These are phyloP conservation scores for Netelia virgata DNA, from an alignment of 2,888 invertebrate genomes.

Conservation along the genomic window DNA sequence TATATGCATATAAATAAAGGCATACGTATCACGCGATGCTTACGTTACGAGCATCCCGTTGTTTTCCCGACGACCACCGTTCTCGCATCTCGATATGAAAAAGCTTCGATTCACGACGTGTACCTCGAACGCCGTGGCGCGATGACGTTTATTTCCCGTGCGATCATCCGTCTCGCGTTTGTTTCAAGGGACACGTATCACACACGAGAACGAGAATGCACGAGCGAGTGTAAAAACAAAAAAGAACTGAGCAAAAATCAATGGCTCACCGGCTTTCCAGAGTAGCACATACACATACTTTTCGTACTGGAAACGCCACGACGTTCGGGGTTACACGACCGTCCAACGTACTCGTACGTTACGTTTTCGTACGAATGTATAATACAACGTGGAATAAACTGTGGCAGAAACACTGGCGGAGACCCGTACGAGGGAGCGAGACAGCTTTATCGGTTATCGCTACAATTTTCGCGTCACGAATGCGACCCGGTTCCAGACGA, in stretches of 20 bases:
- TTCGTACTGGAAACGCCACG: conserved; percentile 36
- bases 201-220: conserved; percentile 28
- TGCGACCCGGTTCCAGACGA: conserved; percentile 81
- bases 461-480: conserved; percentile 79
- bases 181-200: conserved; percentile 48
- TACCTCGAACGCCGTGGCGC: conserved; percentile 62
- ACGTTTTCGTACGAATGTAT: background rate
- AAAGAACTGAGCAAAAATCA: conserved; percentile 79
- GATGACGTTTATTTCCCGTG: conserved; percentile 73
- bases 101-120: conserved; percentile 9
- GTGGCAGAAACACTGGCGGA: conserved; percentile 9
- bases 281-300: conserved; percentile 23
- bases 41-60: conserved; percentile 25
- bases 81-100: conserved; percentile 26
- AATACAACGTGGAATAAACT: conserved; percentile 32
- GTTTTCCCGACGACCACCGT: background rate
- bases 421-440: conserved; percentile 27
- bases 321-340: conserved; percentile 27
- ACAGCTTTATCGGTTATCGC: conserved; percentile 75
- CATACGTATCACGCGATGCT: conserved; percentile 5
- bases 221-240: conserved; percentile 9
- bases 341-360: background rate
- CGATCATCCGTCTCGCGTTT: conserved; percentile 73
- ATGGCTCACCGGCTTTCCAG: conserved; percentile 78
- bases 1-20: background rate